Conservation (phyloP, 2,113 vertebrate species). For the Platysteira castanea region DNA sequence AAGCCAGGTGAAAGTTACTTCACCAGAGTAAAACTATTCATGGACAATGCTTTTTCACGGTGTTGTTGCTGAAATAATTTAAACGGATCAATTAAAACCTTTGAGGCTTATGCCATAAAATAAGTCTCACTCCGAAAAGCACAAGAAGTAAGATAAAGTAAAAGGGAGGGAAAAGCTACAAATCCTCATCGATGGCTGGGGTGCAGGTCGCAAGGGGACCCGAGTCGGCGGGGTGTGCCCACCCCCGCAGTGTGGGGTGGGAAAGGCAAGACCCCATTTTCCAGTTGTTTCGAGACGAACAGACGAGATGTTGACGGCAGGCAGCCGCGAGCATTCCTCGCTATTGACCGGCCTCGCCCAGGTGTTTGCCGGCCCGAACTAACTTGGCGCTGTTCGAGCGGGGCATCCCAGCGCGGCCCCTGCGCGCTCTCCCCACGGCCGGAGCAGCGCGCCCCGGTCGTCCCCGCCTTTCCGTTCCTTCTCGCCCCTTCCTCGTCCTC, state of each 20-base stretch:
- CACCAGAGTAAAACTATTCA: not conserved
- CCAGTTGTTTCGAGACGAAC: not conserved
- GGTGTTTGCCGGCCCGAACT: conserved; percentile 23
- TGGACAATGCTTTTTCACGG: not conserved
- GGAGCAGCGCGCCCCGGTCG: not conserved
- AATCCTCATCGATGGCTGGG: not conserved
- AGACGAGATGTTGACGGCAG: not conserved
- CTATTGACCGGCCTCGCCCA: conserved; percentile 24
- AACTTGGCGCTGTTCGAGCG: not conserved
- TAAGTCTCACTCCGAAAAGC: not conserved
- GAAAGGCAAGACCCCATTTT: not conserved
- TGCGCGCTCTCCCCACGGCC: not conserved
- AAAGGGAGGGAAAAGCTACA: not conserved
- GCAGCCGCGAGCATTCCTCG: not conserved
- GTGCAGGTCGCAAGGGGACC: not conserved
- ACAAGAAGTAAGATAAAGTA: not conserved
- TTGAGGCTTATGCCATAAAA: not conserved
- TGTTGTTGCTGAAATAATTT: not conserved
- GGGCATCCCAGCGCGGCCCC: not conserved
- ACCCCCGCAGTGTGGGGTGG: not conserved
- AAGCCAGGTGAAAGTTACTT: not conserved
- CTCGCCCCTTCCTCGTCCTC: not conserved
- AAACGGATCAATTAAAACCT: not conserved
- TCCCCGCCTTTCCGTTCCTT: not conserved
- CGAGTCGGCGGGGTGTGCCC: not conserved